phyloP scores from a whole-genome alignment of 2,113 vertebrate genomes.

The Piaya cayana region DNA sequence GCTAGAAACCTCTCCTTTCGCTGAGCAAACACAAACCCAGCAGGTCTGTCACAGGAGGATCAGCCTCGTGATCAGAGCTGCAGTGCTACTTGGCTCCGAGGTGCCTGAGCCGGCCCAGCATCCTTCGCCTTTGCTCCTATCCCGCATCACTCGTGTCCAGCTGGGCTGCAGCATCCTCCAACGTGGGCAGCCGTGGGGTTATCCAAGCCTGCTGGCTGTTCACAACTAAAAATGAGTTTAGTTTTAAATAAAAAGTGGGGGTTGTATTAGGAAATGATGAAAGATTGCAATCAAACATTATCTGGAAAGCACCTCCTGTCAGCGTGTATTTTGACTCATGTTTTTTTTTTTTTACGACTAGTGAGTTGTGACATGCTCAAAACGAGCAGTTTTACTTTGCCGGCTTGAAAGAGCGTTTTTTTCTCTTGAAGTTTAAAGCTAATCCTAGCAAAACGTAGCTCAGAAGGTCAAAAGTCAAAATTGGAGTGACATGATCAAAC shows the following conservation, averaged over 20 bases:
- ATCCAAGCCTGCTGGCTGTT: no score
- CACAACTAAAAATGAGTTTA: not conserved
- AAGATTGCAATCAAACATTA: not conserved
- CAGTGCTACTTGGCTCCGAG: not conserved
- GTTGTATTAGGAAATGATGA: not conserved
- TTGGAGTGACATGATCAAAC: not conserved
- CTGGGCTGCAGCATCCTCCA: not conserved
- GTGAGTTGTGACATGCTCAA: not conserved
- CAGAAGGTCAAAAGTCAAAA: not conserved
- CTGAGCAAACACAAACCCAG: not conserved
- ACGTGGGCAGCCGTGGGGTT: fast-evolving
- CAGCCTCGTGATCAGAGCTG: not conserved
- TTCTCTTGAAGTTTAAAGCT: not conserved
- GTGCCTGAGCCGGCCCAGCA: not conserved
- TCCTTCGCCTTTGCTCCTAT: not conserved
- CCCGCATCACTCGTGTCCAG: not conserved
- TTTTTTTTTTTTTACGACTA: not conserved
- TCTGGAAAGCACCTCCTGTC: not conserved
- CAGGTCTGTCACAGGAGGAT: not conserved
- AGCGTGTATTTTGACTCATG: not conserved
- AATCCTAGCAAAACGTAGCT: not conserved
- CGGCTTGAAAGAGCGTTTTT: not conserved
- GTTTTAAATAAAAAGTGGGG: not conserved
- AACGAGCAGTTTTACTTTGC: not conserved
- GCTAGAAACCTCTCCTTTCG: not conserved